phyloP scores from a whole-genome alignment of 2,888 invertebrate species.

The Epirrhoe alternata region DNA sequence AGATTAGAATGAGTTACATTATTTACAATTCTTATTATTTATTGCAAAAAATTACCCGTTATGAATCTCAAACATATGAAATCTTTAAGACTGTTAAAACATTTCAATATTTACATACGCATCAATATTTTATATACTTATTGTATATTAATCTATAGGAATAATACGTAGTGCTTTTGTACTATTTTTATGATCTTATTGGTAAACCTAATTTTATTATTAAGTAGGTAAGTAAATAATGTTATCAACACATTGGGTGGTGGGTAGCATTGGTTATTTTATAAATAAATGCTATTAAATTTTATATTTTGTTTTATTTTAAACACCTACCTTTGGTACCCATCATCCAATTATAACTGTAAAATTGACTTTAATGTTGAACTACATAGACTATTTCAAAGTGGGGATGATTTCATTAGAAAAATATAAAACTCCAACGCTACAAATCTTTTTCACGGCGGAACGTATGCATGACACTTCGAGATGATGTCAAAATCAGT shows the following conservation, averaged over 20 bases:
- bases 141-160: constrained; percentile 10
- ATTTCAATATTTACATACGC: constrained; percentile 7
- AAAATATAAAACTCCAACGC: too few species aligned
- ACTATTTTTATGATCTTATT: constrained; percentile 14
- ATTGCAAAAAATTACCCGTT: neutral
- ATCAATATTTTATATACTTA: neutral
- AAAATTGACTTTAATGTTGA: neutral
- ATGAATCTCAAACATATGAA: neutral
- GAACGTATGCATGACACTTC: too few species aligned
- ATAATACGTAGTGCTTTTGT: constrained; percentile 19
- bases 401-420: too few species aligned
- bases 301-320: constrained; percentile 64
- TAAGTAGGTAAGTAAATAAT: constrained; percentile 38
- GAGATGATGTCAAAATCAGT: too few species aligned
- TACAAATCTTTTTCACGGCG: too few species aligned
- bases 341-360: constrained; percentile 60
- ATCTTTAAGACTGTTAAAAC: neutral
- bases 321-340: constrained; percentile 61
- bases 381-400: neutral
- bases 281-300: constrained; percentile 59
- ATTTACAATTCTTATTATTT: constrained; percentile 1
- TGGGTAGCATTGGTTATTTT: constrained; percentile 69
- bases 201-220: neutral
- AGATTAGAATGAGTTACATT: neutral
- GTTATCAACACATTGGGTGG: constrained; percentile 66